Evolutionary conservation across 2,113 vertebrate species (phyloP).

Genomic region (Equus przewalskii): DNA sequence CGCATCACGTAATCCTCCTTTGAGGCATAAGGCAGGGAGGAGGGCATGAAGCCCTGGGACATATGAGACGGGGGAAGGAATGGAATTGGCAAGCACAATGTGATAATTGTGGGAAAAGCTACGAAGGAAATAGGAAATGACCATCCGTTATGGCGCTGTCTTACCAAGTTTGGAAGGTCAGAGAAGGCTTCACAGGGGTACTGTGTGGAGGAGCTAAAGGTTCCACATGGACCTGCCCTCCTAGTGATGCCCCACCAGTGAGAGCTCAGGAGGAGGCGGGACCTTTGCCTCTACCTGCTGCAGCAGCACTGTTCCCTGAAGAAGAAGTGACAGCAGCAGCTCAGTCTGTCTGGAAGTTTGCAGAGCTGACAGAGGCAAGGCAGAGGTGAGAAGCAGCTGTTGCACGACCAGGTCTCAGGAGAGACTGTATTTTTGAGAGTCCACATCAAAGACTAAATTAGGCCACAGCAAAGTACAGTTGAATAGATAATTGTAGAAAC

Average conservation of each 20-base stretch:
- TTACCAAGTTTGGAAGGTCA: not conserved
- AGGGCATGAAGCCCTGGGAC: no score
- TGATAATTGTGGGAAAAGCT: not conserved
- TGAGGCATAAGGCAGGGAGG: not conserved
- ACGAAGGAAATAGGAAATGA: not conserved
- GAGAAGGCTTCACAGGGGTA: not conserved
- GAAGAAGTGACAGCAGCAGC: not conserved
- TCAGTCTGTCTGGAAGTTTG: not conserved
- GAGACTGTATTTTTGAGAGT: not conserved
- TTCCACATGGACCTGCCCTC: not conserved
- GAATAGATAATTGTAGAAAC: not conserved
- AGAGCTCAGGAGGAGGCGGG: not conserved
- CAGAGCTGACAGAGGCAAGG: not conserved
- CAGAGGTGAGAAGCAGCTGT: not conserved
- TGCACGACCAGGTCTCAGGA: not conserved
- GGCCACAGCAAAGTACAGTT: not conserved
- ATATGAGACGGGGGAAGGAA: not conserved
- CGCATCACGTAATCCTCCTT: not conserved
- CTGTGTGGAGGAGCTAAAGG: not conserved
- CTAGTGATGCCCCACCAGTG: not conserved
- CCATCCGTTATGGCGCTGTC: not conserved
- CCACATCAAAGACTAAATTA: not conserved
- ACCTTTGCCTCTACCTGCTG: not conserved
- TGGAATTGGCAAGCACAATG: not conserved
- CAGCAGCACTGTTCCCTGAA: rapidly evolving